Evolutionary conservation across 2,113 vertebrate genomes (phyloP), one percentile per base, ranked within the genome.

Genomic region (Piprites chloris): DNA sequence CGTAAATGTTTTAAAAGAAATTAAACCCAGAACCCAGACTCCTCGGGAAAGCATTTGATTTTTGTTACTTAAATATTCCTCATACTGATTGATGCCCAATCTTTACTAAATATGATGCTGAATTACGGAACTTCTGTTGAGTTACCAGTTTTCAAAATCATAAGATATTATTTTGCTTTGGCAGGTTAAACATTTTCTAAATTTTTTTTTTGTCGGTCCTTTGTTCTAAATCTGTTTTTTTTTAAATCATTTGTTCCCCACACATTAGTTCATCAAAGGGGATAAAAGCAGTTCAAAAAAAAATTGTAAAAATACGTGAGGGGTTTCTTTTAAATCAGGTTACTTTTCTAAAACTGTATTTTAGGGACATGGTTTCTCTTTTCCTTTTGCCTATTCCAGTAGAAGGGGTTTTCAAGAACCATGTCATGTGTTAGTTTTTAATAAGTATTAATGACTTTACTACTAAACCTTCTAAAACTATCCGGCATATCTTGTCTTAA

Each of bases 261-360:
- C 21, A 11, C 1, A 14, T 55, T 33, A 46, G 35, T 73, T 89
- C 63, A 47, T 26, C 33, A 46, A 28, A 61, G 59, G 33, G 56
- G 24, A 26, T 28, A 32, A 65, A 39, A 26, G 22, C 27, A 27
- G 16, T 84, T 59, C 5, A 6, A 49, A 37, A 74, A 50, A 59
- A 9, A 55, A 5, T 72, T 46, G 5, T 55, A 41, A 68, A 90
- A 84, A 75, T 12, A 2, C 5, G 6, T 32, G 12, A 24, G 16
- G 3, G 19, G 1, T 3, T 1, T 15, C 23, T 63, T 85, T 67
- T 1, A 4, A 37, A 46, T 55, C 41, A 12, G 2, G 12, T 32
- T 87, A 33, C 30, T 85, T 78, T 37, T 13, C 22, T 33, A 28
- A 41, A 61, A 35, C 44, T 74, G 6, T 88, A 8, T 80, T 90